Conservation (phyloP, 2,888 invertebrate species). For the Ligdia adustata region DNA sequence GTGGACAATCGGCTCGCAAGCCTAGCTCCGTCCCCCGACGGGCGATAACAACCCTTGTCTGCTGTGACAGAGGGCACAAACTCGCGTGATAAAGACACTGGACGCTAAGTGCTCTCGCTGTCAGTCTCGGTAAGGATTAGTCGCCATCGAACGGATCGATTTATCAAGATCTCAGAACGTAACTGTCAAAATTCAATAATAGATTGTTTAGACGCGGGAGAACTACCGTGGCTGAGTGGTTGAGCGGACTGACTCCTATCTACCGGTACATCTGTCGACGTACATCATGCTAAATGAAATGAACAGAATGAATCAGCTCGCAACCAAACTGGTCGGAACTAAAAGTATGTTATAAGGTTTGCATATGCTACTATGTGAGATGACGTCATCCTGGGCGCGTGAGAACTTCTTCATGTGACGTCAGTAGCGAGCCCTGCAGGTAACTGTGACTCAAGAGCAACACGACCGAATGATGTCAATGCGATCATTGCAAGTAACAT, state of each 20-base stretch:
- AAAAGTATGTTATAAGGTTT: no score
- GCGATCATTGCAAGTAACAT: no score
- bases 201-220: constrained; percentile 36
- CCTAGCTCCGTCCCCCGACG: not conserved
- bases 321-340: not conserved
- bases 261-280: no score
- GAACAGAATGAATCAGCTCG: not conserved
- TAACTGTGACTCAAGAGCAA: no score
- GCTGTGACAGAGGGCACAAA: not conserved
- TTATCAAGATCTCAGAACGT: constrained; percentile 36
- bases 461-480: no score
- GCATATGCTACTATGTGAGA: no score
- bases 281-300: no score
- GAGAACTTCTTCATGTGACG: no score
- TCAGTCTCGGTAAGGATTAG: constrained; percentile 35
- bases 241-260: not conserved
- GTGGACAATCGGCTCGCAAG: constrained; percentile 18
- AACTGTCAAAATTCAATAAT: constrained; percentile 40
- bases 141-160: constrained; percentile 34
- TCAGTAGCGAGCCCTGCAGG: no score
- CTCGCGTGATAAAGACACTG: not conserved
- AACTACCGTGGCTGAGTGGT: constrained; percentile 3
- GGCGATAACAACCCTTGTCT: not conserved
- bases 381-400: no score
- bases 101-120: constrained; percentile 18